These are phyloP conservation scores for Chaetogeoica ovagalla DNA, from an alignment of 2,888 invertebrate genomes.

Conservation along the genomic window DNA sequence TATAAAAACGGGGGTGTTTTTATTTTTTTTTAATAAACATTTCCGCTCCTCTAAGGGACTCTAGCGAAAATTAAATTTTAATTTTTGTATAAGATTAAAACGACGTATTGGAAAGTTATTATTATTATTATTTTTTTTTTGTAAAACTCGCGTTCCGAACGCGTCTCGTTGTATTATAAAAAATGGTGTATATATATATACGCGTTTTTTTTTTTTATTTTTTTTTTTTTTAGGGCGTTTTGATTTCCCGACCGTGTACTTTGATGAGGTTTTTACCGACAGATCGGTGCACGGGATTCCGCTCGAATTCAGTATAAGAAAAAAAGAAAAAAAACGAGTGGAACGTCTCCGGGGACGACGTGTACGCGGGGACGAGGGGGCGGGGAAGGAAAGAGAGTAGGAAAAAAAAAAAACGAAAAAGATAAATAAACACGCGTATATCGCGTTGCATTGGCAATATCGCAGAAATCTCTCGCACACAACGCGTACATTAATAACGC, in stretches of 20 bases:
- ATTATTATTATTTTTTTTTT: not conserved
- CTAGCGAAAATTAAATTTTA: too few species aligned
- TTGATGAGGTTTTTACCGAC: constrained; percentile 45
- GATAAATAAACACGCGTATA: constrained; percentile 10
- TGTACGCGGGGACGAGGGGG: not conserved
- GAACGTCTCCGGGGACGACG: constrained; percentile 28
- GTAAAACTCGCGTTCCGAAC: not conserved
- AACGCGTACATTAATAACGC: constrained; percentile 43
- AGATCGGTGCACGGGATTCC: constrained; percentile 20
- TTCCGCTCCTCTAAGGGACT: too few species aligned
- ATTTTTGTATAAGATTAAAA: too few species aligned
- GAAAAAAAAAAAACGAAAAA: constrained; percentile 7
- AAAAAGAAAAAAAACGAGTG: not conserved
- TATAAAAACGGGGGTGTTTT: too few species aligned
- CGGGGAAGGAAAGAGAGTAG: too few species aligned
- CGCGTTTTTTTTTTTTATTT: not conserved
- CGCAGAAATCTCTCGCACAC: constrained; percentile 39
- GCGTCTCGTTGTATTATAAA: not conserved
- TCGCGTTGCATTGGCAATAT: constrained; percentile 46
- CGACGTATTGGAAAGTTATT: too few species aligned
- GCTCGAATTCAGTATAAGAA: not conserved
- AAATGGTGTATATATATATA: not conserved
- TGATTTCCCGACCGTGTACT: constrained; percentile 38
- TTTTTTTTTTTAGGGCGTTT: not conserved
- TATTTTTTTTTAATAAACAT: too few species aligned